These are phyloP conservation scores for Dryococelus australis DNA, from an alignment of 2,888 invertebrate species.

Conservation along the genomic window DNA sequence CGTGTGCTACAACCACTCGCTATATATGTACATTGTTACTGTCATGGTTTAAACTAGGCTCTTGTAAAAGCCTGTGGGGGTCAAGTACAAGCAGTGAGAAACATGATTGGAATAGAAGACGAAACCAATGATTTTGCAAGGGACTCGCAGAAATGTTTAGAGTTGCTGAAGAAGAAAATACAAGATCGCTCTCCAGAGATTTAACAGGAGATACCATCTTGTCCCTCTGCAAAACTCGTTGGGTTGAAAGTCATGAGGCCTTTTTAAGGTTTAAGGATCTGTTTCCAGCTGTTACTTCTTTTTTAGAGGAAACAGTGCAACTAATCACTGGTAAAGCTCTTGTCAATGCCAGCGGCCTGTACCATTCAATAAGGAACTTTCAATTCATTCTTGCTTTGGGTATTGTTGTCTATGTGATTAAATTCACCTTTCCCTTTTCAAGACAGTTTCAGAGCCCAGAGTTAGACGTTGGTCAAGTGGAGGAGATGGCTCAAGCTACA, in stretches of 20 bases:
- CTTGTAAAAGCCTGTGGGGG: constrained; percentile 1
- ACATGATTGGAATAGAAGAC: background rate
- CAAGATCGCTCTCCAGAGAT: background rate
- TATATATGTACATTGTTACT: background rate
- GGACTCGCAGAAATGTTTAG: background rate
- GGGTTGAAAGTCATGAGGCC: too few species aligned
- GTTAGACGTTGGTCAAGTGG: background rate
- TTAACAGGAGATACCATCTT: background rate
- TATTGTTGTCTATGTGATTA: too few species aligned
- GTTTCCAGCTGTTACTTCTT: background rate
- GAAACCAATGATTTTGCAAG: background rate
- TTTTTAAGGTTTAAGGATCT: background rate
- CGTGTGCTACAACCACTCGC: background rate
- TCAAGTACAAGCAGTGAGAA: background rate
- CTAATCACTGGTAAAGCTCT: background rate
- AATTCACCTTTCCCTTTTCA: too few species aligned
- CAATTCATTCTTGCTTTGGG: too few species aligned
- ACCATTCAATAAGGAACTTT: too few species aligned
- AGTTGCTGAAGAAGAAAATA: background rate
- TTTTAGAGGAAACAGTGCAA: background rate
- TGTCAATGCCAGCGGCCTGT: background rate
- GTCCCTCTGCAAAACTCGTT: background rate
- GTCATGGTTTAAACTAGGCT: background rate
- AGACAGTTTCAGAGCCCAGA: too few species aligned
- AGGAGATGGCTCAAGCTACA: background rate